phyloP scores from a whole-genome alignment of 2,113 vertebrate genomes.

The Rhynchomys soricoides region DNA sequence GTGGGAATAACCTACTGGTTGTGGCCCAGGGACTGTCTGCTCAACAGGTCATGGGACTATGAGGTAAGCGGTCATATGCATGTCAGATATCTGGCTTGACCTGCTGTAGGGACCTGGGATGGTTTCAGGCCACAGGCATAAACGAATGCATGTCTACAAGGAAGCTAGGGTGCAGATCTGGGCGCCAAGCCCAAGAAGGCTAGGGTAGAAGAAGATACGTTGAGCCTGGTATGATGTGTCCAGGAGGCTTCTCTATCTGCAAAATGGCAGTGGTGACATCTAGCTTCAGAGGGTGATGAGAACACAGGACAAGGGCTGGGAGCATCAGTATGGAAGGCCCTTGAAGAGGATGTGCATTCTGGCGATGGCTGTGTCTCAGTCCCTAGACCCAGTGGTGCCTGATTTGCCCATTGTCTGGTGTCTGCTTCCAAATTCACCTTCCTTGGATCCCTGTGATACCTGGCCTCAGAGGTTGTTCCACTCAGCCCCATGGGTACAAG shows the following conservation, averaged over 20 bases:
- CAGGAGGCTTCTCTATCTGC: neutral
- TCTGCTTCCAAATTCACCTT: neutral
- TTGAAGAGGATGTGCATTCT: too few species aligned
- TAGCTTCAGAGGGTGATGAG: neutral
- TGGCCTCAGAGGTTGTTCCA: neutral
- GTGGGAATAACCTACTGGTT: neutral
- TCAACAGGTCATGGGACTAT: neutral
- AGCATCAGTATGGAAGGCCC: neutral
- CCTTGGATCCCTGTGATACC: neutral
- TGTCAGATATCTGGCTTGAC: neutral
- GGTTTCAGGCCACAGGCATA: too few species aligned
- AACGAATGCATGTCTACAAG: neutral
- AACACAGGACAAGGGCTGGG: neutral
- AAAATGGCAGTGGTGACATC: neutral
- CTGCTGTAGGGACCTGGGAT: neutral
- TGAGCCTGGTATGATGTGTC: neutral
- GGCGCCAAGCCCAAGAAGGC: neutral
- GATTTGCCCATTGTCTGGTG: neutral
- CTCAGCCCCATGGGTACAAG: too few species aligned
- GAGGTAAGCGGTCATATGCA: neutral
- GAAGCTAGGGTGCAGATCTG: neutral
- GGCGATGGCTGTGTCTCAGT: too few species aligned
- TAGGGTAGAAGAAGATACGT: too few species aligned
- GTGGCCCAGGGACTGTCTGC: too few species aligned
- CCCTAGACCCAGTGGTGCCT: neutral